Conservation (phyloP, 2,797 vertebrate genomes). For the Tolypeutes matacus region DNA sequence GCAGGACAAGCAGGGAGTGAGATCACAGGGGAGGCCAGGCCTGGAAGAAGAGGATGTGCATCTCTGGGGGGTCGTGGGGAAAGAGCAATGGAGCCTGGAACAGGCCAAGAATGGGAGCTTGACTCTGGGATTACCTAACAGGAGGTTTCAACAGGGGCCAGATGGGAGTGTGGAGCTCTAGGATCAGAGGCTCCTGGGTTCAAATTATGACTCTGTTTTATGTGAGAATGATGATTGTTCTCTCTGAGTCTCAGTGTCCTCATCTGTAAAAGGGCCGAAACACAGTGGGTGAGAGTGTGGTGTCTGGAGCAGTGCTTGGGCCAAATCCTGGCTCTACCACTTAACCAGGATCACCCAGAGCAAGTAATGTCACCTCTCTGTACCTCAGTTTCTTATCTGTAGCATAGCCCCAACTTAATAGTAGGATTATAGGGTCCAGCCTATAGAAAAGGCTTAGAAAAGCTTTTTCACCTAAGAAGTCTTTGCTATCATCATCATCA, state of each 20-base stretch:
- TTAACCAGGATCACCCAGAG: neutral
- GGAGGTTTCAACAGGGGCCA: neutral
- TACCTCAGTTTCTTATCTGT: neutral
- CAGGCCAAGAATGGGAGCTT: conserved; percentile 38
- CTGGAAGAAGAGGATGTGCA: neutral
- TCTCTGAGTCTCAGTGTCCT: neutral
- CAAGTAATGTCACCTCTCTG: neutral
- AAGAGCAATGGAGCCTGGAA: conserved; percentile 3
- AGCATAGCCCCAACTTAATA: neutral
- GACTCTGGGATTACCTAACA: neutral
- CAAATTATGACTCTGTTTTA: neutral
- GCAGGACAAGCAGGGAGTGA: conserved; percentile 67
- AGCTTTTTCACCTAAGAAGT: neutral
- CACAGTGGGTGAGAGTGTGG: neutral
- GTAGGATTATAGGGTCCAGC: neutral
- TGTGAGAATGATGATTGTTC: neutral
- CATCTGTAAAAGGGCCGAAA: neutral
- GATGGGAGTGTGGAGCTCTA: neutral
- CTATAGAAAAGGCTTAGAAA: no score
- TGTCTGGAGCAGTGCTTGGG: neutral
- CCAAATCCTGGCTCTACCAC: neutral
- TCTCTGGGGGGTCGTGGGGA: neutral
- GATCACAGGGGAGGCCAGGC: conserved; percentile 47
- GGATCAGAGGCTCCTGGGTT: neutral
- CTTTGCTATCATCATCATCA: neutral